Base-by-base conservation (phyloP, 2,888 invertebrate species). In the Strigamia maritima region DNA sequence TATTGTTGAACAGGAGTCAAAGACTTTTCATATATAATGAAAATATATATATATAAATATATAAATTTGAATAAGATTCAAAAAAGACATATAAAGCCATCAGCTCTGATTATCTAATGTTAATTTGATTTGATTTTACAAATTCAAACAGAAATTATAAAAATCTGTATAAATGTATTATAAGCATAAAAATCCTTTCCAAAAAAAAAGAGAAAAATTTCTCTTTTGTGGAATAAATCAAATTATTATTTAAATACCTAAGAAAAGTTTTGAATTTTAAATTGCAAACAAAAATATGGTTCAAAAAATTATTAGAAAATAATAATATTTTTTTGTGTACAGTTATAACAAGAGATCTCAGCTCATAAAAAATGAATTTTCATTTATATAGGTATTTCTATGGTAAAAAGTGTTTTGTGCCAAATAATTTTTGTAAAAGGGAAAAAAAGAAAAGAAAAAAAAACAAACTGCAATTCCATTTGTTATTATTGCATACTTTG, bases 81-180 rank as follows among this genome's bases (percentile, higher is more conserved):
- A 44, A 44, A 10, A 44, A 16, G 35, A 35, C 35, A 3, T 35
- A 8, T 2, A 35, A 35, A 6, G n/a, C n/a, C n/a, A n/a, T n/a
- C 0, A 35, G 6, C 12, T 44, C 44, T 44, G 14, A 44, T 44
- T 44, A 44, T n/a, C n/a, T n/a, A n/a, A n/a, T n/a, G n/a, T n/a
- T n/a, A n/a, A n/a, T n/a, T n/a, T 16, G 14, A 16, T 44, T n/a
- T 16, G 2, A 12, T 40, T 40, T 40, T 16, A 44, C n/a, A 35
- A 35, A 35, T 35, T 35, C 35, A 35, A 6, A 35, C 35, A 16
- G 44, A 12, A 60, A 12, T 19, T 10, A n/a, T 24, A 19, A 24
- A 10, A 49, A 49, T 49, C 49, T 60, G 60, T 60, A 24, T 60
- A 60, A 60, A 60, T 60, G 60, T 60, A 60, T 60, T 60, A 60